Evolutionary conservation across 1,140 invertebrate species (phyloP).

Genomic region (Dendroctonus valens): DNA sequence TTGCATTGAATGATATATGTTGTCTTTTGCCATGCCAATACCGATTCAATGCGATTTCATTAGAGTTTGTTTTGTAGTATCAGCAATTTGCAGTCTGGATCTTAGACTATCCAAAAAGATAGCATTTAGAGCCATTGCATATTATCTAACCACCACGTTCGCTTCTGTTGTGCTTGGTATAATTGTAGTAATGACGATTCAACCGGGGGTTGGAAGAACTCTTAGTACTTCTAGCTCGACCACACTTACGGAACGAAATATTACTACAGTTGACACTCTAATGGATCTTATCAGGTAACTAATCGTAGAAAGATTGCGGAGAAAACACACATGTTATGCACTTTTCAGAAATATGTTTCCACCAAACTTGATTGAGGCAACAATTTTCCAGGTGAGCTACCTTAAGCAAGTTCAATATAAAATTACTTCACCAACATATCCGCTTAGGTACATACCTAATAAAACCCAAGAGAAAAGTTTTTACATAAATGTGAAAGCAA

Average conservation of each 20-base stretch:
- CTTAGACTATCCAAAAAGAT: slow-evolving; percentile 65
- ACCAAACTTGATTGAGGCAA: slow-evolving; percentile 72
- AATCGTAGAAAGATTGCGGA: background rate
- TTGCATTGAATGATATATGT: too few relatives aligned
- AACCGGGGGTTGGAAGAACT: slow-evolving; percentile 60
- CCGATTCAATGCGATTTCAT: too few relatives aligned
- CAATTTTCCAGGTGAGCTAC: slow-evolving; percentile 48
- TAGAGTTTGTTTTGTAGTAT: slow-evolving; percentile 49
- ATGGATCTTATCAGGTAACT: slow-evolving; percentile 72
- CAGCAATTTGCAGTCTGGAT: slow-evolving; percentile 70
- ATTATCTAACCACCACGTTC: slow-evolving; percentile 76
- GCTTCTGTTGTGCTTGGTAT: slow-evolving; percentile 73
- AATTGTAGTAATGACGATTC: slow-evolving; percentile 67
- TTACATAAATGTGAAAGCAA: too few relatives aligned
- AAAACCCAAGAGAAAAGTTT: too few relatives aligned
- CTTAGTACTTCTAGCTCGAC: slow-evolving; percentile 29
- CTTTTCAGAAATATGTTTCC: slow-evolving; percentile 71
- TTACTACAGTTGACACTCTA: slow-evolving; percentile 80
- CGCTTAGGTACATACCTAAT: too few relatives aligned
- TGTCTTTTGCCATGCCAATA: too few relatives aligned
- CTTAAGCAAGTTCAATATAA: background rate
- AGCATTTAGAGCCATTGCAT: slow-evolving; percentile 65
- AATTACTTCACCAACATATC: too few relatives aligned
- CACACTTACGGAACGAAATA: slow-evolving; percentile 50
- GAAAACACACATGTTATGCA: background rate